Base-by-base conservation (phyloP, 2,888 invertebrate genomes). In the Chloroclysta siterata region DNA sequence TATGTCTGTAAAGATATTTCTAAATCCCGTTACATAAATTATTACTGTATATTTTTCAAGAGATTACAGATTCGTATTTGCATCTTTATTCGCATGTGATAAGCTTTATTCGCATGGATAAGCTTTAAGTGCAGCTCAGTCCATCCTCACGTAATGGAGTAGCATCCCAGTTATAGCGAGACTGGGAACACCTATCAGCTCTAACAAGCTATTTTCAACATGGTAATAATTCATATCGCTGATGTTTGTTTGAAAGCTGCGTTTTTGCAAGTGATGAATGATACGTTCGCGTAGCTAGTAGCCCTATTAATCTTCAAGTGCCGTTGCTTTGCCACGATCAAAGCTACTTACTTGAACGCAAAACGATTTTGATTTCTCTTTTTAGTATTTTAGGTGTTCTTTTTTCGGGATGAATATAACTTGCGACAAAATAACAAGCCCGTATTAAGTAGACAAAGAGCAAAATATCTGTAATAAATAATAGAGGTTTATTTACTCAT, bases 61-160 rank as follows among this genome's bases (percentile, higher is more conserved):
- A 33, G 33, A 33, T 8, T 33, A 33, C 33, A 33, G 33, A 33
- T 22, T 22, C 22, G 22, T 33, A 33, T 33, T 6, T 33, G 33
- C 33, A 33, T 7, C 7, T 33, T 33, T 6, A 33, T 33, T 33
- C 33, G 33, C 33, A 29, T 5, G 29, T 29, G n/a, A n/a, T n/a
- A n/a, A n/a, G n/a, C n/a, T n/a, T n/a, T n/a, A n/a, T n/a, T n/a
- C n/a, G 6, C 6, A 6, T 29, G 29, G 29, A 29, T 29, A 36
- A 36, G 36, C 36, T 29, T 29, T 29, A 5, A 29, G 36, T 8
- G 8, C 36, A 36, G 36, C 10, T 8, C 10, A 39, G 36, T 11
- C 36, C 36, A 39, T 1, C 51, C 55, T 55, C 78, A 78, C 83
- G 85, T 90, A 89, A 87, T 85, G 75, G 81, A 83, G 87, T 82